Evolutionary conservation across 1,140 invertebrate species (phyloP), one percentile per base, ranked within the genome.

Genomic region (Palaemon carinicauda): DNA sequence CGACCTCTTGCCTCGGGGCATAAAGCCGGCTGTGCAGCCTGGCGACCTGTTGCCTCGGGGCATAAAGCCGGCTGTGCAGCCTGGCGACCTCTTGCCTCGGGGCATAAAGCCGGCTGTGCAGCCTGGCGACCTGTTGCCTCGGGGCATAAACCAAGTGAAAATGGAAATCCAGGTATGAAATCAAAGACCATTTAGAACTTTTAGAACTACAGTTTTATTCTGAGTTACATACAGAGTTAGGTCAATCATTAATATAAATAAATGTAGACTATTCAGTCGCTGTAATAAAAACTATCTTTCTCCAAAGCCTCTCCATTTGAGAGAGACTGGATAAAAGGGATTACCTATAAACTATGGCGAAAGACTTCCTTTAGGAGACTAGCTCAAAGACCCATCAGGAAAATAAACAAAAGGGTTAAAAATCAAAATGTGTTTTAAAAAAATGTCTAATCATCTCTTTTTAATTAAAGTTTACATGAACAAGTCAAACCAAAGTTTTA

Each of bases 271-370:
- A 74, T 86, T 31, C 80, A 80, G 51, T 53, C 71, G 54, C 53
- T 86, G 84, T 86, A 86, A 86, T 86, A 86, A 86, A 86, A 86
- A 82, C 84, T 80, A 86, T 80, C 78, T 80, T 86, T 56, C 80
- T 69, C 75, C 84, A 86, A 51, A 52, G 41, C 73, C 77, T 69
- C 21, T 73, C 41, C 56, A 31, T 15, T 21, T 74, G 54, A 86
- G 77, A 73, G 77, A 80, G 84, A 52, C 74, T 56, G 80, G 56
- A 52, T 69, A 52, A 80, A 52, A 80, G 54, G 75, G 69, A 74
- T 86, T 74, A 54, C 10, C 78, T 71, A 71, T 41, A 74, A 79
- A 80, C 84, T 86, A 86, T 69, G 53, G 77, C 84, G 84, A 86
- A 86, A 86, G 84, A 86, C 84, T 74, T 86, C 54, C 78, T 56